Percentiles rank a stretch among this genome's conserved stretches.
These are phyloP conservation scores for Platysteira castanea DNA, from an alignment of 2,113 vertebrate genomes.

Conservation along the genomic window DNA sequence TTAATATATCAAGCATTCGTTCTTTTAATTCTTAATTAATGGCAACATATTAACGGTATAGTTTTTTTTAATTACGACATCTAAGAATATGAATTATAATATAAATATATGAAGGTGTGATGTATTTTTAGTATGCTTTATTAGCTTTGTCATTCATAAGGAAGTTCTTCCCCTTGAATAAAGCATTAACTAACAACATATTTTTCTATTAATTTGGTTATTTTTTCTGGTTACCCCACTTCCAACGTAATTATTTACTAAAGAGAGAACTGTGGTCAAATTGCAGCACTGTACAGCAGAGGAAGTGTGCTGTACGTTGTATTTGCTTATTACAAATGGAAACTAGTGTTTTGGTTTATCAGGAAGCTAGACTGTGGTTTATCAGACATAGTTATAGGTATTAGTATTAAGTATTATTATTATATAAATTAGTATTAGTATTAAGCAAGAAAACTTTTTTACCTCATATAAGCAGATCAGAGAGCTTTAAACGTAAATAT, in stretches of 20 bases:
- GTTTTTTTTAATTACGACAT: background rate
- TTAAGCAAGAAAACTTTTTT: background rate
- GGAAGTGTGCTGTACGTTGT: fast-evolving
- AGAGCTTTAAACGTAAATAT: background rate
- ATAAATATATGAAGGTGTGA: background rate
- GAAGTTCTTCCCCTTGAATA: background rate
- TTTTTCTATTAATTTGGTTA: background rate
- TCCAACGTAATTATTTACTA: background rate
- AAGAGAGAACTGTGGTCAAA: background rate
- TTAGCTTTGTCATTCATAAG: background rate
- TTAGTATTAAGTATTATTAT: too few relatives aligned
- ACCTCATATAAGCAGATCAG: background rate
- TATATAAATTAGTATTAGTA: too few relatives aligned
- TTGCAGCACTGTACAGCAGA: background rate
- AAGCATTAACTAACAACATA: background rate
- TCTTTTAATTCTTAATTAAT: background rate
- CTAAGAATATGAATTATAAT: background rate
- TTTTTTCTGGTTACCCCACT: background rate
- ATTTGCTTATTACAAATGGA: background rate
- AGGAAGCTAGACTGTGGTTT: background rate
- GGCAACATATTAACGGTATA: background rate
- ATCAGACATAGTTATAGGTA: background rate
- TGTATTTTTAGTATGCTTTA: background rate
- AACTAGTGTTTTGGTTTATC: background rate
- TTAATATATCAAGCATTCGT: background rate